phyloP scores from a whole-genome alignment of 2,113 vertebrate species.

The Ia io region DNA sequence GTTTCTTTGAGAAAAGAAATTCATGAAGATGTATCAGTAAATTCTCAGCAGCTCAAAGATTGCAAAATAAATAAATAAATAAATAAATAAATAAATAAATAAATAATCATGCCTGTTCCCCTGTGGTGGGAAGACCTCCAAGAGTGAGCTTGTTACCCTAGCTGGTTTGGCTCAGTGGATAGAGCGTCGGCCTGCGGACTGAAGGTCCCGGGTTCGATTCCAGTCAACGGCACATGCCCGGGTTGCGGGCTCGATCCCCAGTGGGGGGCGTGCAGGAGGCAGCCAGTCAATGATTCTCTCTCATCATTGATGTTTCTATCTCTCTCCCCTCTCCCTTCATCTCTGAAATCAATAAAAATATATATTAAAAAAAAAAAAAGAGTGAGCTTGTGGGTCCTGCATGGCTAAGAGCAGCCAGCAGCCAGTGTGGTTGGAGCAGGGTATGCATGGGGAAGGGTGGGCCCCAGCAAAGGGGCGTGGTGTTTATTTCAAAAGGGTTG shows the following conservation, averaged over 20 bases:
- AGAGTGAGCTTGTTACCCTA: neutral
- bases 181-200: too few species aligned
- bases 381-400: neutral
- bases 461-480: neutral
- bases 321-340: too few species aligned
- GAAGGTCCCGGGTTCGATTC: too few species aligned
- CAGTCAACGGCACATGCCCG: too few species aligned
- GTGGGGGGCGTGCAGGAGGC: too few species aligned
- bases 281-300: too few species aligned
- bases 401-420: neutral
- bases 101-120: neutral
- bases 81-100: neutral
- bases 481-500: neutral
- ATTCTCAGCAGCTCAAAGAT: slow-evolving; percentile 38
- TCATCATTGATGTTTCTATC: too few species aligned
- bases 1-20: slow-evolving; percentile 36
- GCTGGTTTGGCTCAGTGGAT: too few species aligned
- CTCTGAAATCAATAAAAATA: too few species aligned
- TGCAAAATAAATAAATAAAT: neutral
- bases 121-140: neutral
- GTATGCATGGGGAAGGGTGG: rapidly evolving
- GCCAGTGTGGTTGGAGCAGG: neutral
- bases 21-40: slow-evolving; percentile 38
- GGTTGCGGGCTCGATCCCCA: too few species aligned
- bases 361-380: too few species aligned